Evolutionary conservation across 1,140 invertebrate genomes (phyloP), one percentile per base, ranked within the genome.

Genomic region (Monomorium pharaonis): DNA sequence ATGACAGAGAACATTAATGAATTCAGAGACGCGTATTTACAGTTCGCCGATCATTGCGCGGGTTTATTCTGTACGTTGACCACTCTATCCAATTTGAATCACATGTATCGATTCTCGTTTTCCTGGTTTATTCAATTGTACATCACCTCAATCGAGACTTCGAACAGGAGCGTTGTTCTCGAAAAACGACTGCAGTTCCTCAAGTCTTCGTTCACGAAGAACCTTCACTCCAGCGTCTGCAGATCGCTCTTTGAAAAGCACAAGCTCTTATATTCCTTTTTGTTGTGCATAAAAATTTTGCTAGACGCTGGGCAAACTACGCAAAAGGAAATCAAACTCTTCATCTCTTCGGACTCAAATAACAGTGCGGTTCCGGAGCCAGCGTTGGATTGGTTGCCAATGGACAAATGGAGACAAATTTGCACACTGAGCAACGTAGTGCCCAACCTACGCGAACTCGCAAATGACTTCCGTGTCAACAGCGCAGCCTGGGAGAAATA

Each of bases 91-190:
- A 96, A 96, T 85, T 95, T 98, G 51, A 97, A 98, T 93, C 96
- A 96, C n/a, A 97, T 98, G 97, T 98, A 98, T 86, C 96, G 97
- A 90, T 98, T 95, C 88, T 96, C 96, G 6, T 92, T 97, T 6
- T 93, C 93, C 9, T 97, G 97, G 97, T 97, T 97, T 88, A 96
- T 97, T 27, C 96, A 96, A 85, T 92, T 97, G 1, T 97, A 96
- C 90, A 94, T 95, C 24, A 94, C 94, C 78, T 96, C 97, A 1
- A 97, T 97, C 77, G 96, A 97, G 65, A 96, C 95, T 69, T 97
- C 96, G 4, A 96, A 96, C 83, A 95, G 95, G 86, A 96, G 96
- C 9, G 92, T 95, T 1, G 92, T 95, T 74, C 92, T 97, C 9
- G 77, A 93, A 6, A 94, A 94, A 95, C 92, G 97, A 47, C 91